A percentile compares a stretch with the other conserved stretches of the same genome.
Conservation (phyloP, 2,797 vertebrate genomes). For the Morus bassanus region DNA sequence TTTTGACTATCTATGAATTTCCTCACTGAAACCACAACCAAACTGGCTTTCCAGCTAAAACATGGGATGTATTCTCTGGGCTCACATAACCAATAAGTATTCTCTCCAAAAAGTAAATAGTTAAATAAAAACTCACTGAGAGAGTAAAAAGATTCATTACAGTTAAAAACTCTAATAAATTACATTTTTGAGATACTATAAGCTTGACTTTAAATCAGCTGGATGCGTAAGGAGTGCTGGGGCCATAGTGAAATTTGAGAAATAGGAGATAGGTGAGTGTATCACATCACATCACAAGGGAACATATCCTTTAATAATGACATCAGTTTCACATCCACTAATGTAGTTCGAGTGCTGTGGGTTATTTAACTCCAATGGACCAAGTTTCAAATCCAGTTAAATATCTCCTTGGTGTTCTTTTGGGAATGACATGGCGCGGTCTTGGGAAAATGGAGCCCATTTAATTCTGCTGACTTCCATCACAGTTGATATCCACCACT, state of each 20-base stretch:
- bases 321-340: constrained; percentile 21
- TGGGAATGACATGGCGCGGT: background rate
- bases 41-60: background rate
- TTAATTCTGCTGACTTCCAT: background rate
- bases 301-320: constrained; percentile 15
- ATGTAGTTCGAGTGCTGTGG: background rate
- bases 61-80: background rate
- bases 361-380: constrained; percentile 11
- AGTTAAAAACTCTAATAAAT: background rate
- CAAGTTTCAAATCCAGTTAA: constrained; percentile 42
- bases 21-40: background rate
- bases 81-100: background rate
- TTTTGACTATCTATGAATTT: background rate
- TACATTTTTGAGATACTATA: background rate
- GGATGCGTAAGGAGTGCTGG: background rate
- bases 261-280: background rate
- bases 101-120: background rate
- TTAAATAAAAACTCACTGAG: background rate
- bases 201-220: background rate
- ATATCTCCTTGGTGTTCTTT: background rate
- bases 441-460: background rate
- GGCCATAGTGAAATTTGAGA: background rate
- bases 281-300: background rate
- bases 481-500: background rate
- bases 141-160: background rate